These are phyloP conservation scores for Platichthys flesus DNA, from an alignment of 2,113 vertebrate genomes.

Conservation along the genomic window DNA sequence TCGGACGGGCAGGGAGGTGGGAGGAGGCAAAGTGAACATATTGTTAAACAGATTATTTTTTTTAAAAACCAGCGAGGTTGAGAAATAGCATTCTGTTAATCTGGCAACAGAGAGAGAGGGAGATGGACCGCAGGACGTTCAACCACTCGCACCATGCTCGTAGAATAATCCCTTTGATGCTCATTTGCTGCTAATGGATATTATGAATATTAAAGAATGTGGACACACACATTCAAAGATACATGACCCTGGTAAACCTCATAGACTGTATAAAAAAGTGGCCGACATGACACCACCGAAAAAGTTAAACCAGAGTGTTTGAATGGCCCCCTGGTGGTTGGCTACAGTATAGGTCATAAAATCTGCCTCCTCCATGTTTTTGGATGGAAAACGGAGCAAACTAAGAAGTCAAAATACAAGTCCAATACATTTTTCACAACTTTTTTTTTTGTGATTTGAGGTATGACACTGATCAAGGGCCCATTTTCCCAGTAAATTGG, in stretches of 20 bases:
- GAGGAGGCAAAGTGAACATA: constrained; percentile 60
- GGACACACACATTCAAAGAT: background rate
- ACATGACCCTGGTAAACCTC: background rate
- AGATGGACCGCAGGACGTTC: constrained; percentile 45
- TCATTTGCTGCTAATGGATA: too few species aligned
- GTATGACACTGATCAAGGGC: too few species aligned
- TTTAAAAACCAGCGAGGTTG: constrained; percentile 52
- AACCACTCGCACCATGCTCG: constrained; percentile 11
- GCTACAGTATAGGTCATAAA: background rate
- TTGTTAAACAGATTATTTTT: constrained; percentile 71
- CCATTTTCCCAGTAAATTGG: too few species aligned
- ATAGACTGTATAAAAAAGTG: background rate
- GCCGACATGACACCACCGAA: background rate
- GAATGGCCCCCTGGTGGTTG: too few species aligned
- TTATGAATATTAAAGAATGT: too few species aligned
- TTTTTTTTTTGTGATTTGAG: too few species aligned
- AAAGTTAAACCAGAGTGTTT: background rate
- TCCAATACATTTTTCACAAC: too few species aligned
- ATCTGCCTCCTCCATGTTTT: background rate
- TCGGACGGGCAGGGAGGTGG: constrained; percentile 50
- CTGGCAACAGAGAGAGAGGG: constrained; percentile 36
- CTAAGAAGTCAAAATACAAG: background rate
- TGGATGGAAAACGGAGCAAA: background rate
- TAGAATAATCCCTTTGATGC: constrained; percentile 21
- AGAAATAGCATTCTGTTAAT: constrained; percentile 65